Conservation (phyloP, 53 echinoderm and acorn worm genomes). For the Temnopleurus reevesii region DNA sequence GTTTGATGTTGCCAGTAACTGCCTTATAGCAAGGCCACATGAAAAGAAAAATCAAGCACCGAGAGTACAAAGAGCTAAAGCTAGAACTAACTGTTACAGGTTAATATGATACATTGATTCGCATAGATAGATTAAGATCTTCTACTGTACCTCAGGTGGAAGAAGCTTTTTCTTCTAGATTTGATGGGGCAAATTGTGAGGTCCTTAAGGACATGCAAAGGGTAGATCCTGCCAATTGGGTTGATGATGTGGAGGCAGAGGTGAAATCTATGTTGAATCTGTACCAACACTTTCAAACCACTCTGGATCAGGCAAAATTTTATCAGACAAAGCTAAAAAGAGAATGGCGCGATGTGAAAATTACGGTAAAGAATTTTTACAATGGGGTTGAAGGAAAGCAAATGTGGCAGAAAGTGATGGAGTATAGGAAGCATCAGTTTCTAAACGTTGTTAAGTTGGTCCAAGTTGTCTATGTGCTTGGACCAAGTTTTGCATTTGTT, state of each 20-base stretch:
- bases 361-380: conserved; percentile 47
- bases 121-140: neutral
- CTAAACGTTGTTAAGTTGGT: conserved; percentile 47
- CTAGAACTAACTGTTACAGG: too few relatives aligned
- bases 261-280: conserved; percentile 44
- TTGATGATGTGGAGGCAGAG: conserved; percentile 6
- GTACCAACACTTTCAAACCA: conserved; percentile 4
- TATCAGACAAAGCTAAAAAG: neutral
- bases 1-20: neutral
- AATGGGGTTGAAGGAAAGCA: neutral
- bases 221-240: conserved; percentile 55
- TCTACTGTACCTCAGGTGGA: neutral
- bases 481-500: conserved; percentile 41
- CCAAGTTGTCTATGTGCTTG: neutral
- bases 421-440: too few relatives aligned
- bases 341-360: conserved; percentile 52
- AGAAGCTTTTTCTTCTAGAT: neutral
- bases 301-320: neutral
- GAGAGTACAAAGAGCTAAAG: too few relatives aligned
- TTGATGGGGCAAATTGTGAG: neutral
- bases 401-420: conserved; percentile 50
- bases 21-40: too few relatives aligned
- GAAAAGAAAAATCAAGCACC: too few relatives aligned
- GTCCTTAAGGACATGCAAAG: conserved; percentile 22
- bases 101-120: too few relatives aligned